These are phyloP conservation scores for Phrynocephalus guinanensis DNA, from an alignment of 2,797 vertebrate species.

Conservation along the genomic window DNA sequence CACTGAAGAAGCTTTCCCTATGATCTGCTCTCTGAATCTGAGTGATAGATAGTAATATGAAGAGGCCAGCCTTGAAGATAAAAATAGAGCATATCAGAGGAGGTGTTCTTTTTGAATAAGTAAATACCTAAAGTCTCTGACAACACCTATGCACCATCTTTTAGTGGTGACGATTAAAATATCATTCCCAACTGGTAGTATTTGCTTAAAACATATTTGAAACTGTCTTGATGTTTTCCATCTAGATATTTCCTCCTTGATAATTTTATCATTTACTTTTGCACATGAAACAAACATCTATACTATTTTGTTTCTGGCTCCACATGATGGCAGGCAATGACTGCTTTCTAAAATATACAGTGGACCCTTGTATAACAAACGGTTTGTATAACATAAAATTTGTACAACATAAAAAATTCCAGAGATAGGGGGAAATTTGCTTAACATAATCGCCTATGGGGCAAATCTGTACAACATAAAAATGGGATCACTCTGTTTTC, in stretches of 20 bases:
- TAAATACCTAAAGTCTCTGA: background rate
- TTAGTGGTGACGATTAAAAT: background rate
- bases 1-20: background rate
- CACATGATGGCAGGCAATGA: slow-evolving; percentile 5
- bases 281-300: slow-evolving; percentile 21
- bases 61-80: background rate
- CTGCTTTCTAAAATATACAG: slow-evolving; percentile 11
- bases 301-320: background rate
- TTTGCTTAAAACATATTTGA: background rate
- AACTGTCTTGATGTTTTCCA: background rate
- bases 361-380: too few species aligned
- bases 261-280: background rate
- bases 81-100: background rate
- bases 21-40: background rate
- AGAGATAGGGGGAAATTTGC: too few species aligned
- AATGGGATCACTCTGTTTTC: too few species aligned
- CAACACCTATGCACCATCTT: background rate
- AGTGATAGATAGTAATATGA: background rate
- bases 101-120: background rate
- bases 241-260: too few species aligned
- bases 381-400: too few species aligned
- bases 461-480: too few species aligned
- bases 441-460: too few species aligned
- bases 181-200: background rate
- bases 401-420: too few species aligned